Percentiles rank a stretch among this genome's conserved stretches.
Conservation (phyloP, 1,140 invertebrate genomes). For the Megalopta genalis region DNA sequence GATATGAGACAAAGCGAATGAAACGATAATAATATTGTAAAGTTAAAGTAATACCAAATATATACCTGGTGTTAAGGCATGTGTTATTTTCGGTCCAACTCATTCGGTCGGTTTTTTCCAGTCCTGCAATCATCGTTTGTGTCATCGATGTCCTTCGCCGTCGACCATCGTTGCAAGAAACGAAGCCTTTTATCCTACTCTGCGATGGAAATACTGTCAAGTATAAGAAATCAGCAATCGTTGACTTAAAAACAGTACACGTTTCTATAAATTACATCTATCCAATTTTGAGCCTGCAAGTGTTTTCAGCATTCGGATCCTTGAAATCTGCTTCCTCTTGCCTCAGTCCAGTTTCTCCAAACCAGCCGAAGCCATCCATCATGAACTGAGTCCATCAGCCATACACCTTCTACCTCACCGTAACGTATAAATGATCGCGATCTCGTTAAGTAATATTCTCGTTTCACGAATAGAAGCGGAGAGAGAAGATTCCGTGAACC, state of each 20-base stretch:
- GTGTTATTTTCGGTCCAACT: constrained; percentile 49
- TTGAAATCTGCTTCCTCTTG: background rate
- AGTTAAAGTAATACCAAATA: constrained; percentile 78
- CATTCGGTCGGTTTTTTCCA: background rate
- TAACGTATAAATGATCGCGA: background rate
- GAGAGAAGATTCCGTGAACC: background rate
- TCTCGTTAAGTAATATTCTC: background rate
- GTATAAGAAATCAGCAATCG: background rate
- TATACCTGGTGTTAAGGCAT: constrained; percentile 76
- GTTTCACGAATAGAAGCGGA: background rate
- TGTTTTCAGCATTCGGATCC: background rate
- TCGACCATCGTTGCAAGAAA: background rate
- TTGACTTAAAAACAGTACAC: background rate
- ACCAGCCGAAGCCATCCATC: background rate
- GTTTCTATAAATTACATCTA: constrained; percentile 7
- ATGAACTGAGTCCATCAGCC: background rate
- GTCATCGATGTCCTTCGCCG: too few species aligned
- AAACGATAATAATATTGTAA: constrained; percentile 77
- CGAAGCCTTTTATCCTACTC: constrained; percentile 3
- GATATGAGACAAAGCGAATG: constrained; percentile 46
- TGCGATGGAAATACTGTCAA: background rate
- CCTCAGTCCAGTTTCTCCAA: background rate
- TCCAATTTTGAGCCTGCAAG: background rate
- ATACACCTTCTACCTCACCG: background rate
- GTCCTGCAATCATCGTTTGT: constrained; percentile 7